Conservation (phyloP, 2,797 vertebrate species). For the Muraenolepis orangiensis region DNA sequence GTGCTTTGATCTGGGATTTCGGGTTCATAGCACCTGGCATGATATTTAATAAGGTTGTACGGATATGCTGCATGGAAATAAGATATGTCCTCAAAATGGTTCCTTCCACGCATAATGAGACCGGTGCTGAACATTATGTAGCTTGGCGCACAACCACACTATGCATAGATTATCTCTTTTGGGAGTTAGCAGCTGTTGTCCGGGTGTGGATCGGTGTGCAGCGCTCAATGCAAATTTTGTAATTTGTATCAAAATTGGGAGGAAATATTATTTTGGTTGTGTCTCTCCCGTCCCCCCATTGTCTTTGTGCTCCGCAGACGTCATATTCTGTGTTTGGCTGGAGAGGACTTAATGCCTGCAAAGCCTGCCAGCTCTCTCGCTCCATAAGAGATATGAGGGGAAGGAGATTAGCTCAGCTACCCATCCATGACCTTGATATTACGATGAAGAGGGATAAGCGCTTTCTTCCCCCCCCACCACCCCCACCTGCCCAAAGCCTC, state of each 20-base stretch:
- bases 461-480: slow-evolving; percentile 67
- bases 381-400: slow-evolving; percentile 67
- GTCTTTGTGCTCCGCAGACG: slow-evolving; percentile 56
- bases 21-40: slow-evolving; percentile 36
- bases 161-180: slow-evolving; percentile 69
- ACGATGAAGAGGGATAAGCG: slow-evolving; percentile 70
- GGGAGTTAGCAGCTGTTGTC: slow-evolving; percentile 69
- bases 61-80: slow-evolving; percentile 43
- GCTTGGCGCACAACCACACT: slow-evolving; percentile 65
- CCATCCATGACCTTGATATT: slow-evolving; percentile 74
- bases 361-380: slow-evolving; percentile 60
- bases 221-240: slow-evolving; percentile 39
- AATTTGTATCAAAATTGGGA: slow-evolving; percentile 20
- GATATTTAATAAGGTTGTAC: slow-evolving; percentile 53
- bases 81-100: slow-evolving; percentile 48
- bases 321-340: slow-evolving; percentile 60
- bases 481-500: slow-evolving; percentile 66
- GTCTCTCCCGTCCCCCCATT: slow-evolving; percentile 44
- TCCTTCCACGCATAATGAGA: slow-evolving; percentile 62
- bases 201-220: slow-evolving; percentile 49
- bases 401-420: slow-evolving; percentile 70
- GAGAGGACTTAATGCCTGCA: slow-evolving; percentile 58
- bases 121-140: slow-evolving; percentile 70
- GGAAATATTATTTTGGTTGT: slow-evolving; percentile 37
- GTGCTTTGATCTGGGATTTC: slow-evolving; percentile 49